These are phyloP conservation scores for Sebastes aleutianus DNA, from an alignment of 2,797 vertebrate species.

Conservation along the genomic window DNA sequence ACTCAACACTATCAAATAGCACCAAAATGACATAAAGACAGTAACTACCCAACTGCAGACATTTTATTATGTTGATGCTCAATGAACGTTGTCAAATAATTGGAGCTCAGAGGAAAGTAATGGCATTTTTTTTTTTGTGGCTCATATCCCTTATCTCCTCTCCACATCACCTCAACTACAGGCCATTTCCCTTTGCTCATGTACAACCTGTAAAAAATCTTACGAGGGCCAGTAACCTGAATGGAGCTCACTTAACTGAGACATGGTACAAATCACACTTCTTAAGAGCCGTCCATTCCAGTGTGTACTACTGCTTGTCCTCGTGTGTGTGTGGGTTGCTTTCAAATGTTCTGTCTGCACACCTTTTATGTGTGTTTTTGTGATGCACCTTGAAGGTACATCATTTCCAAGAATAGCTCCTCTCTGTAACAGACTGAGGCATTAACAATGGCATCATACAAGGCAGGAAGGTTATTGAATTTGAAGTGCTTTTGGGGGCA, in stretches of 20 bases:
- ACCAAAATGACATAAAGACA: slow-evolving; percentile 27
- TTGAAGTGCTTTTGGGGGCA: background rate
- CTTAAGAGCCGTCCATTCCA: background rate
- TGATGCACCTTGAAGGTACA: background rate
- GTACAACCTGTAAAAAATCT: slow-evolving; percentile 43
- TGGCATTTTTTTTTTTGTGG: slow-evolving; percentile 17
- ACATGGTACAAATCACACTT: slow-evolving; percentile 7
- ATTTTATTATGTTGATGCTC: slow-evolving; percentile 44
- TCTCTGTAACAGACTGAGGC: background rate
- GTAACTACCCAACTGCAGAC: slow-evolving; percentile 4
- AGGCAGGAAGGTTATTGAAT: background rate
- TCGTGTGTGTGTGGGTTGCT: background rate
- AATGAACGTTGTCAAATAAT: slow-evolving; percentile 39
- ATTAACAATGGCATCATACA: background rate
- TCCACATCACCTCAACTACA: slow-evolving; percentile 14
- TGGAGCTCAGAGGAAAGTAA: slow-evolving; percentile 21
- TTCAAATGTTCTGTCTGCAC: background rate
- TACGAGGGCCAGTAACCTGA: slow-evolving; percentile 36
- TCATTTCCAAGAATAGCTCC: background rate
- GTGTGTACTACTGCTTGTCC: background rate
- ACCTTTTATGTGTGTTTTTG: background rate
- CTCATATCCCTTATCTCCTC: background rate
- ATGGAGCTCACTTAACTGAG: slow-evolving; percentile 31
- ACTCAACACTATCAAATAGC: background rate
- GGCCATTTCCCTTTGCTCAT: slow-evolving; percentile 32